Evolutionary conservation across 2,888 invertebrate species (phyloP), one percentile per base, ranked within the genome.

Genomic region (Carterocephalus palaemon): DNA sequence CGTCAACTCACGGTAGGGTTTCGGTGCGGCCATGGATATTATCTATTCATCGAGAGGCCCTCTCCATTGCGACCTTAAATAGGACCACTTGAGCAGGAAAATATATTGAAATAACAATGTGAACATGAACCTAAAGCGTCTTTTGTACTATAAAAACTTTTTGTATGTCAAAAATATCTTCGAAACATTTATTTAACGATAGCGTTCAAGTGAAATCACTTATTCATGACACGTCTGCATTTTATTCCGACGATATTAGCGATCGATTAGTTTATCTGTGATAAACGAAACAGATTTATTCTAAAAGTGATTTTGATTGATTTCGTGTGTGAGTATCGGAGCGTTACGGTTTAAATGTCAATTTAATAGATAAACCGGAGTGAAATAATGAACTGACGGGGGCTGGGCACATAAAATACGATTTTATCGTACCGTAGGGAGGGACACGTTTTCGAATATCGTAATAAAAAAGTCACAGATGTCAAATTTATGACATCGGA

Each of bases 381-480:
- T 81, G 72, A 83, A 82, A 80, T 84, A 83, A 84, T 83, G 77
- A 83, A 82, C 80, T 70, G 73, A 76, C 73, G 65, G 67, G 70
- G 61, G 64, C 63, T 48, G 62, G 73, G 71, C 70, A 75, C 77
- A 83, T 85, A 85, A 85, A 86, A 81, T 73, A 79, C 74, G 83
- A 83, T 84, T 85, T 83, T 83, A 85, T 85, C 82, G 80, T 78
- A 67, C 85, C 83, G 67, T 70, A 53, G 84, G 84, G 84, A 85
- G 79, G 67, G 71, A 73, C 81, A 78, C 80, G 79, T 78, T 78
- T 82, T 78, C 80, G 79, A 82, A 82, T 83, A 83, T 80, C 76
- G 84, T 82, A 79, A 83, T 85, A 85, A 85, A 86, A 84, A 86
- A 84, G 80, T 84, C 84, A 78, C 84, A 84, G 81, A 84, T 85